A percentile compares a stretch with the other conserved stretches of the same genome.
Conservation (phyloP, 2,113 vertebrate species). For the Piliocolobus tephrosceles region DNA sequence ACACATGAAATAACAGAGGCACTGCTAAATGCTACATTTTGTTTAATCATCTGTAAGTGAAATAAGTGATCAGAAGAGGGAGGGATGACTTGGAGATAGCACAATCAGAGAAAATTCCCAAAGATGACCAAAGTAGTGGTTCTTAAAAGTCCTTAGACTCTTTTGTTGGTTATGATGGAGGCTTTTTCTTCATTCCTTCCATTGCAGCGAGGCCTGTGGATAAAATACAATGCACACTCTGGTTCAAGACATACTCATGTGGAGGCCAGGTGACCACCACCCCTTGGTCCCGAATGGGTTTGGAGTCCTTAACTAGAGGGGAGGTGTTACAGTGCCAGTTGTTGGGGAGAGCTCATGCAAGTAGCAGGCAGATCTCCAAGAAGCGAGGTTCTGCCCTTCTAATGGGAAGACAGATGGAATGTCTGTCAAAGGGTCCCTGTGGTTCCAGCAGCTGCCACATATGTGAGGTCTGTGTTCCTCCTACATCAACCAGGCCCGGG, state of each 20-base stretch:
- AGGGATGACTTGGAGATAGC: background rate
- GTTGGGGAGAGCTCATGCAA: fast-evolving
- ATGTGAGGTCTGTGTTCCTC: background rate
- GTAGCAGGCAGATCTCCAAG: background rate
- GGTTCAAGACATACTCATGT: no score
- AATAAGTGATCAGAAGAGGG: background rate
- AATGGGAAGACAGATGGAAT: background rate
- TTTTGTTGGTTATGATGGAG: no score
- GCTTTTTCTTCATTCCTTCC: background rate
- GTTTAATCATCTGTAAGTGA: background rate
- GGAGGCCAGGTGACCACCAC: no score
- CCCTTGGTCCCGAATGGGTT: background rate
- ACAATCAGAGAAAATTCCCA: background rate
- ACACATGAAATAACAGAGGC: no score
- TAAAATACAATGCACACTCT: fast-evolving
- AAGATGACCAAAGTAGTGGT: background rate
- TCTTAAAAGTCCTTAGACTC: background rate
- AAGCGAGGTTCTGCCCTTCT: background rate
- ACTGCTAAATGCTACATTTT: background rate
- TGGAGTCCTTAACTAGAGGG: background rate
- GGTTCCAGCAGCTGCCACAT: background rate
- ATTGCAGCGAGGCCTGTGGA: background rate
- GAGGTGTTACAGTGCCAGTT: no score
- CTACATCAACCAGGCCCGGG: no score
- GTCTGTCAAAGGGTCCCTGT: background rate